These are phyloP conservation scores for Alcedo atthis DNA, from an alignment of 2,797 vertebrate genomes.

Conservation along the genomic window DNA sequence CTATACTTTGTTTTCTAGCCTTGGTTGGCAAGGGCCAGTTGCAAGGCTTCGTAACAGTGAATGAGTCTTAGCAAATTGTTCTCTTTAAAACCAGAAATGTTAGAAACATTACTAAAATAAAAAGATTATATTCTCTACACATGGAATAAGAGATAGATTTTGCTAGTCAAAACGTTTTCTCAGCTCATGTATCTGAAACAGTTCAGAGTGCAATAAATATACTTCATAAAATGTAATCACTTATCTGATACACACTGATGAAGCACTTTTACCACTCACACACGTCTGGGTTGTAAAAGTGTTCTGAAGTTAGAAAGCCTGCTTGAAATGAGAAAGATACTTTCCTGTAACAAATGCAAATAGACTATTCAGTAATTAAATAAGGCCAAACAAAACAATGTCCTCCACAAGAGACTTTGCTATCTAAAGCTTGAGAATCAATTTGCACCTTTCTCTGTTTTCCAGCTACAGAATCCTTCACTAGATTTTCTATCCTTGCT, in stretches of 20 bases:
- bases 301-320: background rate
- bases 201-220: background rate
- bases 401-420: background rate
- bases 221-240: background rate
- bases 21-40: background rate
- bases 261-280: background rate
- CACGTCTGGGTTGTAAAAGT: too few relatives aligned
- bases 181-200: background rate
- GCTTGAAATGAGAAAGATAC: background rate
- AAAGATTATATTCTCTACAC: background rate
- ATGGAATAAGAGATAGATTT: background rate
- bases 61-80: rapidly evolving
- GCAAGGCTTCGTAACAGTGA: background rate
- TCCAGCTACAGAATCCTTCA: background rate
- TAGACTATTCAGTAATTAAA: background rate
- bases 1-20: background rate
- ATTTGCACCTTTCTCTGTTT: background rate
- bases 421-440: background rate
- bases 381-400: background rate
- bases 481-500: background rate
- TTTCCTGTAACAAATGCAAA: background rate
- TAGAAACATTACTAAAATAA: background rate
- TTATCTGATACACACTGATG: background rate
- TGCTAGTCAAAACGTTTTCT: background rate
- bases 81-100: background rate